Percentiles rank a stretch among this genome's conserved stretches.
phyloP scores from a whole-genome alignment of 2,797 vertebrate species.

The Anguilla marmorata region DNA sequence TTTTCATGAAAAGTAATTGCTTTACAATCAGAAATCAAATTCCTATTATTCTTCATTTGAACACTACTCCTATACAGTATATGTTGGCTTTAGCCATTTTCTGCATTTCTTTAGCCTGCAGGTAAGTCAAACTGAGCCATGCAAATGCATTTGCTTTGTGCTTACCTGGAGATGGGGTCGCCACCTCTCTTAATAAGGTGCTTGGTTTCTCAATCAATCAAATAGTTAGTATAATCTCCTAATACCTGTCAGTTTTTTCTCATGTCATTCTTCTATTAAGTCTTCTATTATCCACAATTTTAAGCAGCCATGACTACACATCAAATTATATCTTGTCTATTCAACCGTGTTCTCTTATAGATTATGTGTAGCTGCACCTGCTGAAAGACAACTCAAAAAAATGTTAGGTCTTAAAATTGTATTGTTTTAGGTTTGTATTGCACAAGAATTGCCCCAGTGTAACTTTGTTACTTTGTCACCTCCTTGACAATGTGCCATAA shows the following conservation, averaged over 20 bases:
- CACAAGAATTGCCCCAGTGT: constrained; percentile 40
- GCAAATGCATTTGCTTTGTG: constrained; percentile 15
- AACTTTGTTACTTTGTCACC: too few relatives aligned
- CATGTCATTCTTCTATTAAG: constrained; percentile 3
- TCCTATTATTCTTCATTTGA: not conserved
- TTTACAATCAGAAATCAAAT: not conserved
- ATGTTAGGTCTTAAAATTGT: constrained; percentile 58
- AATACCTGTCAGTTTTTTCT: not conserved
- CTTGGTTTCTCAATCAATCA: constrained; percentile 19
- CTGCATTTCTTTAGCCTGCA: not conserved
- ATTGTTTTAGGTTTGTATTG: constrained; percentile 46
- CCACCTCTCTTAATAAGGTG: constrained; percentile 17
- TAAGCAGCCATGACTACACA: not conserved
- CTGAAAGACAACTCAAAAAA: constrained; percentile 53
- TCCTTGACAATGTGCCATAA: too few relatives aligned
- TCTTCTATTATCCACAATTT: constrained; percentile 9
- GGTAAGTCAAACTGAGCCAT: not conserved
- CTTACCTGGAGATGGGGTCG: not conserved
- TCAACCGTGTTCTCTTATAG: not conserved
- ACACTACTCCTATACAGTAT: not conserved
- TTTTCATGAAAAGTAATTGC: not conserved
- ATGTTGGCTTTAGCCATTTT: not conserved
- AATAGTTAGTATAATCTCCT: constrained; percentile 1
- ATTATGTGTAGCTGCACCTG: constrained; percentile 47
- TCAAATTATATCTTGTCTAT: constrained; percentile 2